Base-by-base conservation (phyloP, 2,888 invertebrate species). In the Galerucella nymphaeae region DNA sequence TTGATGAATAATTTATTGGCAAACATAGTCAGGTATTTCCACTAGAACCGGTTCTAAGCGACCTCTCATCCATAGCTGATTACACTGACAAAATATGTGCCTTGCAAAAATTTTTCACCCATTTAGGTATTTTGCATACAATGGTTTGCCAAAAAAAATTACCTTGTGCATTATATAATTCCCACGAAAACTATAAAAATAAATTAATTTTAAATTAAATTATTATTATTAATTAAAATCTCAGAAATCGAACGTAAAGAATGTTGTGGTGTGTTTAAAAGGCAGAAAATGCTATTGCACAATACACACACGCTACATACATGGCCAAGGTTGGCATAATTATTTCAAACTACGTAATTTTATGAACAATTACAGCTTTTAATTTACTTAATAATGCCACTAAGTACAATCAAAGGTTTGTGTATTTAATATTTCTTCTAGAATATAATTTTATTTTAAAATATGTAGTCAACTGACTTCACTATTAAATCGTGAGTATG, bases 91-190 rank as follows among this genome's bases (percentile, higher is more conserved):
- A 63, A 23, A 45, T 45, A 18, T 14, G 30, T 30, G 30, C 0
- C 13, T 30, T 58, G 58, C 13, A 58, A 13, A 58, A 11, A 18
- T 18, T 23, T 14, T 30, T 58, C 13, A 58, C 16, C 14, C 11
- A 14, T 11, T n/a, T n/a, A n/a, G n/a, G 13, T 2, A 58, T 63
- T 63, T 63, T 63, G 63, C 63, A 63, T 63, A 45, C 41, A 61
- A 61, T 41, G 38, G 10, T 11, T 16, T 14, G 13, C 41, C 2
- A 11, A 41, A 38, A 61, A 63, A 63, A 45, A 62, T 62, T 20
- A 42, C 42, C 18, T 62, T 13, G n/a, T n/a, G 42, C 16, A 62
- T 8, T 41, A 13, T 38, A 6, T 20, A 20, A 18, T n/a, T 50
- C 50, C 5, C 50, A 50, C 50, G 8, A n/a, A 58, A 20, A 20